Conservation (phyloP, 2,888 invertebrate genomes). For the Chelonus formosanus region DNA sequence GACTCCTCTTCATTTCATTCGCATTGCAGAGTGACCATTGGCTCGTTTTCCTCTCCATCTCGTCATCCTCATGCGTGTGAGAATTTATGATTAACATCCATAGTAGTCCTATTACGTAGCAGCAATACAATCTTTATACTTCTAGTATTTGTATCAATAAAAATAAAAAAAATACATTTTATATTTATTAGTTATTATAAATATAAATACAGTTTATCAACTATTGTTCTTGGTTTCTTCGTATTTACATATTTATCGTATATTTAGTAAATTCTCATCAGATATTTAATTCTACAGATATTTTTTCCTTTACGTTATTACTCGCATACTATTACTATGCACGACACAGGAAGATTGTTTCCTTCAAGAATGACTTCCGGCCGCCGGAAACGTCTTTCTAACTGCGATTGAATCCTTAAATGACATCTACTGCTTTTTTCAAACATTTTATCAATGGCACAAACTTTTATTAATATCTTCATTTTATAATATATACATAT, state of each 20-base stretch:
- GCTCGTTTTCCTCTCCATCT: constrained; percentile 9
- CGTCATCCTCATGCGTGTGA: constrained; percentile 17
- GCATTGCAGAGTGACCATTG: constrained; percentile 6
- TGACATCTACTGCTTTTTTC: constrained; percentile 37
- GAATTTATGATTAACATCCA: constrained; percentile 27
- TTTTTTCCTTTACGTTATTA: background rate
- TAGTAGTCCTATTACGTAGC: too few relatives aligned
- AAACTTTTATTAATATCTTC: constrained; percentile 4
- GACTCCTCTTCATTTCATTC: constrained; percentile 15
- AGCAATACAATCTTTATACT: too few relatives aligned
- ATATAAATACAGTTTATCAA: background rate
- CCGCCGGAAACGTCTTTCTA: constrained; percentile 61
- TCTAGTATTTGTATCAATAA: too few relatives aligned
- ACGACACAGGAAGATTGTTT: constrained; percentile 54
- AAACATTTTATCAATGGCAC: background rate
- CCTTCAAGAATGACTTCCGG: constrained; percentile 54
- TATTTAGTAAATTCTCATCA: too few relatives aligned
- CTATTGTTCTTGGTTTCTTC: too few relatives aligned
- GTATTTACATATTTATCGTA: too few relatives aligned
- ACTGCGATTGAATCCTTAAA: constrained; percentile 59
- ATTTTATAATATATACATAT: too few relatives aligned
- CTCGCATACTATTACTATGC: constrained; percentile 52
- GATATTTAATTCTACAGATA: background rate
- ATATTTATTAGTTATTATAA: background rate
- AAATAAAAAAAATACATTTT: too few relatives aligned